Evolutionary conservation across 2,888 invertebrate species (phyloP).

Genomic region (Ctenicera cuprea): DNA sequence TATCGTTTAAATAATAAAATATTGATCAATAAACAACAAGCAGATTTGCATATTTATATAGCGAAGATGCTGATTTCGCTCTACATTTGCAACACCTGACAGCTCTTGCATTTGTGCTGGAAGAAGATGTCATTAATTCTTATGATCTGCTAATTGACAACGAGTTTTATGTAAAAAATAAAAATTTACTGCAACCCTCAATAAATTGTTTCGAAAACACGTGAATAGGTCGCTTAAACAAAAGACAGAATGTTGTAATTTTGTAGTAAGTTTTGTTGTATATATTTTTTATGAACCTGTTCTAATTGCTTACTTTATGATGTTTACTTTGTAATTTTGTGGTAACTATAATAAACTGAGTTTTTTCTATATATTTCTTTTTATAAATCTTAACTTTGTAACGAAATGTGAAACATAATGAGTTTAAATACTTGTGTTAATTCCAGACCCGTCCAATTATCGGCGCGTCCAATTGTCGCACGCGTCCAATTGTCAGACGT

Average conservation of each 20-base stretch:
- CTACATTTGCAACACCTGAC: not conserved
- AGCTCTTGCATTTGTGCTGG: not conserved
- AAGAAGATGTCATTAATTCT: not conserved
- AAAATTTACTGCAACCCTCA: slow-evolving; percentile 4
- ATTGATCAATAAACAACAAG: too few species aligned
- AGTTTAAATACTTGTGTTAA: not conserved
- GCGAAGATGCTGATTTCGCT: not conserved
- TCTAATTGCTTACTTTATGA: too few species aligned
- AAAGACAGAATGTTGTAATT: too few species aligned
- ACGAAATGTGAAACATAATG: not conserved
- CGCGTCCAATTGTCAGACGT: too few species aligned
- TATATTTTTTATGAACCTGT: too few species aligned
- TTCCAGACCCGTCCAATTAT: not conserved
- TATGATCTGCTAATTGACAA: not conserved
- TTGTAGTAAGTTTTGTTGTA: too few species aligned
- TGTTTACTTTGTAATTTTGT: too few species aligned
- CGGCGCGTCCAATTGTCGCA: not conserved
- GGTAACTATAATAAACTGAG: not conserved
- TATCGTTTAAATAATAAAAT: too few species aligned
- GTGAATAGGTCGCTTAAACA: not conserved
- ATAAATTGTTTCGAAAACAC: slow-evolving; percentile 1
- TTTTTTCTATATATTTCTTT: slow-evolving; percentile 14
- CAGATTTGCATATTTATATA: slow-evolving; percentile 25
- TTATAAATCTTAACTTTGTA: not conserved
- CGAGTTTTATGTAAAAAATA: slow-evolving; percentile 7